phyloP scores from a whole-genome alignment of 2,888 invertebrate genomes.

The Chirona hameri region DNA sequence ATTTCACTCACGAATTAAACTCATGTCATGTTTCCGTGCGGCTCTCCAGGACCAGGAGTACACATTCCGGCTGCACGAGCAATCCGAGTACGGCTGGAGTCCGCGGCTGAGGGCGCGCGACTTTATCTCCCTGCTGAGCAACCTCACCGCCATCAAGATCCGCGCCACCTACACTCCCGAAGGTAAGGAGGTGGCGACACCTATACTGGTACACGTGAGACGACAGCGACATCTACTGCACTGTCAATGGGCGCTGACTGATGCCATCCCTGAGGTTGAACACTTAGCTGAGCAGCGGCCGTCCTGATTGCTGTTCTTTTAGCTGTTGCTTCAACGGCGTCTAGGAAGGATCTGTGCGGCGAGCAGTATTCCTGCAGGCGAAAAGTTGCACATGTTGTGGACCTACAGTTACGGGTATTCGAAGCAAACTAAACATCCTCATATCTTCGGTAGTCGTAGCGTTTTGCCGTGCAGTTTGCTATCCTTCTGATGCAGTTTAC shows the following conservation, averaged over 20 bases:
- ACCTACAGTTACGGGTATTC: too few relatives aligned
- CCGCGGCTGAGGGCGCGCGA: conserved; percentile 81
- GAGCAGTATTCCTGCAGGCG: too few relatives aligned
- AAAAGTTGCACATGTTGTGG: too few relatives aligned
- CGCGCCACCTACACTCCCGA: conserved; percentile 82
- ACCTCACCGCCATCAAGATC: conserved; percentile 90
- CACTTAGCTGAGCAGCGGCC: too few relatives aligned
- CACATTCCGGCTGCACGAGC: conserved; percentile 84
- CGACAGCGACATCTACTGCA: too few relatives aligned
- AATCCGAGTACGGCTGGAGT: conserved; percentile 88
- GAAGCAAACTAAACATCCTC: not conserved
- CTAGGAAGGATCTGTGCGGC: too few relatives aligned
- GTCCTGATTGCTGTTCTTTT: not conserved
- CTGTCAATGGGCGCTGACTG: too few relatives aligned
- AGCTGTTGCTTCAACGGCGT: not conserved
- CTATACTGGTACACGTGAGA: too few relatives aligned
- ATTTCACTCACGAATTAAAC: too few relatives aligned
- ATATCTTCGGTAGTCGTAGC: not conserved
- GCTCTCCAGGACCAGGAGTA: conserved; percentile 64
- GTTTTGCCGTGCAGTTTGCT: too few relatives aligned
- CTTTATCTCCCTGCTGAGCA: conserved; percentile 88
- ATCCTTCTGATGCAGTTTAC: not conserved
- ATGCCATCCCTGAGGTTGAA: too few relatives aligned
- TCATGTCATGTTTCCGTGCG: too few relatives aligned
- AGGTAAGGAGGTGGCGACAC: conserved; percentile 51